Evolutionary conservation across 1,140 invertebrate species (phyloP), one percentile per base, ranked within the genome.

Genomic region (Drosophila triauraria): DNA sequence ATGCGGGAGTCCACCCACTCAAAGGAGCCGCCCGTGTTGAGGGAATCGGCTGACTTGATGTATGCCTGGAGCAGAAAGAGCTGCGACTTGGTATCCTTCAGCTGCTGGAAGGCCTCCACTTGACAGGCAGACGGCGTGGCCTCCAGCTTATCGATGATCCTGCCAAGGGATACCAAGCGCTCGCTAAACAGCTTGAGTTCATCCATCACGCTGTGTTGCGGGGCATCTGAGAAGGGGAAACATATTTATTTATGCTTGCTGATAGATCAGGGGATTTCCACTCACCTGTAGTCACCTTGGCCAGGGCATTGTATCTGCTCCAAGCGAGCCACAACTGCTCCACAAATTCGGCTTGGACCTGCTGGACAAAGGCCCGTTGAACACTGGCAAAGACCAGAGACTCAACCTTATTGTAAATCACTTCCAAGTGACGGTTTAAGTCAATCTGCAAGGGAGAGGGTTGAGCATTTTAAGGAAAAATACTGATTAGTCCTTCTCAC

Each of bases 1-100:
- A 99, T 95, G 40, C 97, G 92, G 58, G 98, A 99, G 93, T 99
- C 98, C 12, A 99, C 95, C 99, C 99, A 99, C 93, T 99, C 98
- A 93, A 99, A 99, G 93, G 96, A 96, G 51, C 98, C 97, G 44
- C 97, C 96, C 1, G 95, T 95, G 82, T 96, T 96, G 9, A 97
- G 93, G 43, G 95, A 95, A 35, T 94, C 94, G 8, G 95, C 94
- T 53, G 76, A 70, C 35, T 72, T 82, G 0, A 92, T 75, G 58
- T 92, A 87, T 0, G 69, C 30, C 48, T 88, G 75, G 0, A 92
- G 68, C 5, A 78, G 4, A 2, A 60, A 35, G 0, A 88, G 67
- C 25, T 78, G 70, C 4, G 74, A 56, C 30, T 77, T 78, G 44
- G 62, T 44, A 3, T 80, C 70, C 0, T 43, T 5, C 35, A 86